Evolutionary conservation across 1,140 invertebrate genomes (phyloP), one percentile per base, ranked within the genome.

Genomic region (Apis dorsata): DNA sequence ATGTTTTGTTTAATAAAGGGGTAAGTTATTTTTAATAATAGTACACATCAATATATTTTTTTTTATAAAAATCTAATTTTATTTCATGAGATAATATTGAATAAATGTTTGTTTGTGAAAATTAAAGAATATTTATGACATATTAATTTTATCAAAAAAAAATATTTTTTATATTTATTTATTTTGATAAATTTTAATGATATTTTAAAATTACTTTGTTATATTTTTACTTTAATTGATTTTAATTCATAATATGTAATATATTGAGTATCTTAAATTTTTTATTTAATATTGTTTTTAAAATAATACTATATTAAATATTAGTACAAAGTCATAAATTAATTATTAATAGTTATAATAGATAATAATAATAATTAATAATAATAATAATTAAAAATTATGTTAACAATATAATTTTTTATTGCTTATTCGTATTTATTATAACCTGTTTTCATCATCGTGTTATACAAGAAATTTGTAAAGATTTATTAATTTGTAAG

Each of bases 1-100:
- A 15, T 21, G 11, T 55, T 73, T 2, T 21, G 8, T 55, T n/a
- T 34, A 24, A 21, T 19, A 57, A 73, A 13, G 2, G 79, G 60
- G 79, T 80, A 12, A 80, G 79, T 79, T 28, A 55, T n/a, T 28
- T 73, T 44, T 73, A 5, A 28, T 53, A 17, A 53, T 7, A 44
- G 0, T 3, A 44, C 34, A 44, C 7, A 71, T 12, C 2, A 24
- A 24, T 15, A 44, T 10, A 70, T 24, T 70, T 63, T 28, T 63
- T 63, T 63, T 13, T 24, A n/a, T 63, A 57, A 17, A 57, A 66
- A 66, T 70, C 13, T 11, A 51, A 24, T 51, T 10, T 24, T 24
- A 24, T 70, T 24, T 24, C 15, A 28, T 24, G 9, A n/a, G 5
- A 51, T 15, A 49, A 9, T 69, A n/a, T 5, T 19, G 21, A 68